Evolutionary conservation across 2,888 invertebrate species (phyloP), one percentile per base, ranked within the genome.

Genomic region (Eubasilissa splendida): DNA sequence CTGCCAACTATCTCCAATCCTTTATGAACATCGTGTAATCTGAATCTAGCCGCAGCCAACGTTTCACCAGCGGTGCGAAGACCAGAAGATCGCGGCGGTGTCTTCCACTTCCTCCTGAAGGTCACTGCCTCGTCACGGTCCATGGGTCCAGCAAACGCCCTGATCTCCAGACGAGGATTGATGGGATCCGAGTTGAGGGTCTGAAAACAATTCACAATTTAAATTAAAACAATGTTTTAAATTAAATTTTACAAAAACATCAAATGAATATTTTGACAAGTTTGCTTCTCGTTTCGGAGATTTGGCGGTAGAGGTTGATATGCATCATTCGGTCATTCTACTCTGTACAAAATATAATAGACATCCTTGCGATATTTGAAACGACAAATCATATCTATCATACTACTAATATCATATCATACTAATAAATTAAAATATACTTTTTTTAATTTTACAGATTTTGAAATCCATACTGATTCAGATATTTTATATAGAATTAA

Each of bases 81-180:
- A 14, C 60, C 10, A 11, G 53, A 31, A 54, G 79, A 75, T 9
- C 95, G 91, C 0, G 96, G 95, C 8, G 96, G 96, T 0, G 95
- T 96, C 89, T 95, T 96, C 96, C 96, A 97, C 75, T 94, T 92
- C 80, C 93, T 93, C 9, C 94, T 91, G 88, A 97, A 96, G 80
- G 88, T 89, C 11, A 92, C 89, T 0, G 97, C 97, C 77, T 93
- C 92, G 12, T 91, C 89, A 82, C 94, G 93, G 60, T 93, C 92
- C 97, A 98, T 97, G 22, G 98, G 98, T 0, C 98, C 98, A 9
- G 97, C 98, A 88, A 94, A 94, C 0, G 97, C 98, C 85, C 93
- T 93, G 84, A 96, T 95, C 90, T 95, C 95, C 85, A 94, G 87
- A 70, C 93, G 91, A 0, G 95, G 94, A 85, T 92, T 93, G 10